Evolutionary conservation across 2,888 invertebrate species (phyloP), one percentile per base, ranked within the genome.

Genomic region (Troides helena): DNA sequence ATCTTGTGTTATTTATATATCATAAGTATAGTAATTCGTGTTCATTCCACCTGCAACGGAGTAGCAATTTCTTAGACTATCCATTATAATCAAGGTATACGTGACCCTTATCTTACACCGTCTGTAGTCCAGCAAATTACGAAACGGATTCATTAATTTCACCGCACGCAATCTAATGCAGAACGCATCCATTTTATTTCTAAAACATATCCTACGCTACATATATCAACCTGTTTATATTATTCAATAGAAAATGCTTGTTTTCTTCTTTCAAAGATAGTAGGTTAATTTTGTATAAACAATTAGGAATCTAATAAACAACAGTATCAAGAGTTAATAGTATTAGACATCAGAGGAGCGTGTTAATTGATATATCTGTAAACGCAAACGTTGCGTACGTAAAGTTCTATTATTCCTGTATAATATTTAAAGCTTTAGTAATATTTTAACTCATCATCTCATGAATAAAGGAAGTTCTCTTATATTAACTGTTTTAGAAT

Each of bases 81-180:
- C 70, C 70, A 67, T 70, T 70, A 70, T 70, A 67, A 70, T 70
- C 67, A 67, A 67, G 70, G 50, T 39, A 57, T 64, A 70, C 67
- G 70, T 70, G 70, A 67, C 70, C 67, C 67, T 63, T 64, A 64
- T 70, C 57, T 67, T 61, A 64, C 67, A 64, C 63, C 60, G 70
- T 70, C 66, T 67, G 63, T 21, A 60, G 17, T 67, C 67, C 17
- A 60, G 67, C 57, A 70, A 70, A 67, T 70, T 70, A 70, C 64
- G 36, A 56, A 63, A 70, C 43, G 21, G 46, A 60, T 61, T 70
- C 70, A 70, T 70, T 70, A 70, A 70, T 67, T 70, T 63, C 39
- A 53, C 64, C 56, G 23, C 60, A 36, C 56, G 50, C 59, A 60
- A 70, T 67, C 62, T 70, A 50, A 60, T 63, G 6, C 30, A 10